These are phyloP conservation scores for Hoplodrina blanda DNA, from an alignment of 2,888 invertebrate species.

Conservation along the genomic window DNA sequence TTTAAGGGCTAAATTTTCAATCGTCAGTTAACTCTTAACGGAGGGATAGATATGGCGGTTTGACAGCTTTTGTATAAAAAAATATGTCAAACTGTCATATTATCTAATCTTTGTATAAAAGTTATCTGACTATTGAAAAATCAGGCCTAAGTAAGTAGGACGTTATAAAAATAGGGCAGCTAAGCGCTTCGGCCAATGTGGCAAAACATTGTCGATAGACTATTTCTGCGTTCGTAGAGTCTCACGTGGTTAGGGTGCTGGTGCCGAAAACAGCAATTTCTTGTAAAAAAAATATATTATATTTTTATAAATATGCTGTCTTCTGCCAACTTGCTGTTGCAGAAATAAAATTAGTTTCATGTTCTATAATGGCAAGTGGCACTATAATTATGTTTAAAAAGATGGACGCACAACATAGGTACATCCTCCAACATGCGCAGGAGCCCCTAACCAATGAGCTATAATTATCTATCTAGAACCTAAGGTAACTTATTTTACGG, in stretches of 20 bases:
- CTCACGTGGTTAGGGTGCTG: background rate
- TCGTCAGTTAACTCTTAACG: too few species aligned
- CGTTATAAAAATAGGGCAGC: constrained; percentile 7
- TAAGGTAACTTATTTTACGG: background rate
- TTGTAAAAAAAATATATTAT: background rate
- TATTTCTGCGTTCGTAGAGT: constrained; percentile 6
- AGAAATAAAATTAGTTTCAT: background rate
- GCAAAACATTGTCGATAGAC: background rate
- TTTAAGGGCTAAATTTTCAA: background rate
- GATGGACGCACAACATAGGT: background rate
- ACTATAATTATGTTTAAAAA: background rate
- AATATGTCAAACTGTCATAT: too few species aligned
- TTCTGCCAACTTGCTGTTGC: background rate
- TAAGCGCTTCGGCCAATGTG: constrained; percentile 1
- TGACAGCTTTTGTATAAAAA: too few species aligned
- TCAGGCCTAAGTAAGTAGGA: background rate
- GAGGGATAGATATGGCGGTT: too few species aligned
- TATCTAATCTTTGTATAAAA: too few species aligned
- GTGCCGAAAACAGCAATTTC: background rate
- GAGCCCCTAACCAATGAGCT: constrained; percentile 1
- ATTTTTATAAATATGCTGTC: background rate
- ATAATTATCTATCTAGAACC: background rate
- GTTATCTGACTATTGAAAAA: too few species aligned
- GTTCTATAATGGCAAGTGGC: background rate
- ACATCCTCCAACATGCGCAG: too few species aligned